Conservation (phyloP, 2,888 invertebrate species). For the Drosophila subsilvestris region DNA sequence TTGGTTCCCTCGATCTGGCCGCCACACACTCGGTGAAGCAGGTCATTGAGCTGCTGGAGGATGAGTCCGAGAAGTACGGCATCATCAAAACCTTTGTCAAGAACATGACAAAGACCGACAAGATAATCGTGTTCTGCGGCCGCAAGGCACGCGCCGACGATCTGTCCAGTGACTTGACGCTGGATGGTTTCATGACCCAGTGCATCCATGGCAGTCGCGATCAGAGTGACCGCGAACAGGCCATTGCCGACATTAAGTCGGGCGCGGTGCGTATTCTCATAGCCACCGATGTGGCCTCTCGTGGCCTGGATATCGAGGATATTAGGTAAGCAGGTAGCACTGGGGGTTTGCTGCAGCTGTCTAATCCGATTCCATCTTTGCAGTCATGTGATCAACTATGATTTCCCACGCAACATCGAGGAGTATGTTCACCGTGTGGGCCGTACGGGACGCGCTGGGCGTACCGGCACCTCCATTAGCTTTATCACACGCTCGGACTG, state of each 20-base stretch:
- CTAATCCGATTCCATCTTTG: not conserved
- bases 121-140: constrained; percentile 95
- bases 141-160: constrained; percentile 93
- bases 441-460: constrained; percentile 96
- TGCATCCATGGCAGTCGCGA: constrained; percentile 96
- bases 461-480: constrained; percentile 92
- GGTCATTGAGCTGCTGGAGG: constrained; percentile 89
- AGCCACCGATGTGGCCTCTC: constrained; percentile 97
- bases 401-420: constrained; percentile 97
- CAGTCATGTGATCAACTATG: constrained; percentile 93
- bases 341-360: not conserved
- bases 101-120: constrained; percentile 90
- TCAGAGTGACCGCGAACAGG: constrained; percentile 91
- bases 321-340: constrained; percentile 86
- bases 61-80: constrained; percentile 87
- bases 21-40: constrained; percentile 95
- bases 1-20: constrained; percentile 94
- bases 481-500: constrained; percentile 93
- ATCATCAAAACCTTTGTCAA: constrained; percentile 89
- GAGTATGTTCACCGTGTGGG: constrained; percentile 97
- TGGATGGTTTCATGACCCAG: constrained; percentile 89
- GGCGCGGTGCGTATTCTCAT: constrained; percentile 93
- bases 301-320: constrained; percentile 96
- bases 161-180: constrained; percentile 90
- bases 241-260: constrained; percentile 92